These are phyloP conservation scores for Equus przewalskii DNA, from an alignment of 2,113 vertebrate genomes.

Conservation along the genomic window DNA sequence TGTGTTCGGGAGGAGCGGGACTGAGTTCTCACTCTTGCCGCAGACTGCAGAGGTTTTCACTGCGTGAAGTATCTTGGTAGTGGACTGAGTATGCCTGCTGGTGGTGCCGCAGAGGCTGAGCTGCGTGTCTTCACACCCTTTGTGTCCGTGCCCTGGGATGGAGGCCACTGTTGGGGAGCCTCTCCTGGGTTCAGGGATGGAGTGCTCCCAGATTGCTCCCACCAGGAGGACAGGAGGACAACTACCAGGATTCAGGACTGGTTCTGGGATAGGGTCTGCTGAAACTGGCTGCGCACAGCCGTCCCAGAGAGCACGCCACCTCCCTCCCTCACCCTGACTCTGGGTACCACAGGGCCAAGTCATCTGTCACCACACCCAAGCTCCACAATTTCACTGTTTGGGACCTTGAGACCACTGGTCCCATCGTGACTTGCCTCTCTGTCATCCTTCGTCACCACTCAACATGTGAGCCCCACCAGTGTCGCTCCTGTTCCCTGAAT, in stretches of 20 bases:
- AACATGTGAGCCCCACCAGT: neutral
- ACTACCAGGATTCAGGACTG: neutral
- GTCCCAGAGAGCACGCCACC: too few relatives aligned
- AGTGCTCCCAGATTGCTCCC: neutral
- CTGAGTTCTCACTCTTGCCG: neutral
- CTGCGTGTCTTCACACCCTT: neutral
- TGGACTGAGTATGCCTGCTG: rapidly evolving
- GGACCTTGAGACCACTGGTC: neutral
- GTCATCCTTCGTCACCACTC: neutral
- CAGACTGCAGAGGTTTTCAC: neutral
- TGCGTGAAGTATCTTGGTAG: neutral
- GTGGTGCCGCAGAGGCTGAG: too few relatives aligned
- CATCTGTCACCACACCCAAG: neutral
- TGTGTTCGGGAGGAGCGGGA: neutral
- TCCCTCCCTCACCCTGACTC: rapidly evolving
- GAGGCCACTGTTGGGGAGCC: neutral
- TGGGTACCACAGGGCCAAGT: neutral
- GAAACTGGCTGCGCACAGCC: neutral
- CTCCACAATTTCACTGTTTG: neutral
- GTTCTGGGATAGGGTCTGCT: neutral
- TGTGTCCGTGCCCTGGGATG: neutral
- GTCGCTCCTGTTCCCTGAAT: neutral
- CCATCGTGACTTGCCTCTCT: neutral
- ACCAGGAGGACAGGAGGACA: too few relatives aligned
- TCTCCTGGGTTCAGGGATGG: neutral